Evolutionary conservation across 2,888 invertebrate species (phyloP).

Genomic region (Hoplodrina ambigua): DNA sequence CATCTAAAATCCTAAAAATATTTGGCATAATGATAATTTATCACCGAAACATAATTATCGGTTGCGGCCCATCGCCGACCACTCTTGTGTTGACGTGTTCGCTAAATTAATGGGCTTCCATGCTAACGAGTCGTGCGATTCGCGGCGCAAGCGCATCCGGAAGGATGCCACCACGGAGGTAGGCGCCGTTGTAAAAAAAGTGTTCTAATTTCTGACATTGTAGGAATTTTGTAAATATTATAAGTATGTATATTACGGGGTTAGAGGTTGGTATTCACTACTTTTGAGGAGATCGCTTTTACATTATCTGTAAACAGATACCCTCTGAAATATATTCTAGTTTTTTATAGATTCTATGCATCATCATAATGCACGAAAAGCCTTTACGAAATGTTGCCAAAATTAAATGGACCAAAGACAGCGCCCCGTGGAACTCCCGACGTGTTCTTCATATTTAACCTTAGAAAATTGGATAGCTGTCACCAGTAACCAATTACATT

Average conservation of each 20-base stretch:
- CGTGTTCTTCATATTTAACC: neutral
- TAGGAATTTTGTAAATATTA: neutral
- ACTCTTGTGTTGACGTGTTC: slow-evolving; percentile 82
- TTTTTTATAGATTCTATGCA: neutral
- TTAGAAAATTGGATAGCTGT: no score
- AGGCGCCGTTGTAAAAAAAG: slow-evolving; percentile 47
- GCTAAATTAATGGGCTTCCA: slow-evolving; percentile 77
- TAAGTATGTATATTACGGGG: neutral
- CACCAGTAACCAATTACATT: no score
- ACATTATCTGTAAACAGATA: neutral
- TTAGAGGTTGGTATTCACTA: neutral
- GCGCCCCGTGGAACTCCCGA: neutral
- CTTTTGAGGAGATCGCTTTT: neutral
- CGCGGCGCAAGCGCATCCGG: slow-evolving; percentile 78
- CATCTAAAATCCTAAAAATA: slow-evolving; percentile 35
- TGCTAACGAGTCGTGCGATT: slow-evolving; percentile 79
- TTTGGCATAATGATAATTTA: slow-evolving; percentile 49
- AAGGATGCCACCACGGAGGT: slow-evolving; percentile 63
- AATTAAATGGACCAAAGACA: neutral
- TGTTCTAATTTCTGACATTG: slow-evolving; percentile 4
- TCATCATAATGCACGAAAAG: neutral
- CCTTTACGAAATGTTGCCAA: neutral
- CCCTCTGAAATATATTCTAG: neutral
- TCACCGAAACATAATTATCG: slow-evolving; percentile 68
- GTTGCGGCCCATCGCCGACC: slow-evolving; percentile 77